These are phyloP conservation scores for Psettodes erumei DNA, from an alignment of 2,113 vertebrate genomes.

Conservation along the genomic window DNA sequence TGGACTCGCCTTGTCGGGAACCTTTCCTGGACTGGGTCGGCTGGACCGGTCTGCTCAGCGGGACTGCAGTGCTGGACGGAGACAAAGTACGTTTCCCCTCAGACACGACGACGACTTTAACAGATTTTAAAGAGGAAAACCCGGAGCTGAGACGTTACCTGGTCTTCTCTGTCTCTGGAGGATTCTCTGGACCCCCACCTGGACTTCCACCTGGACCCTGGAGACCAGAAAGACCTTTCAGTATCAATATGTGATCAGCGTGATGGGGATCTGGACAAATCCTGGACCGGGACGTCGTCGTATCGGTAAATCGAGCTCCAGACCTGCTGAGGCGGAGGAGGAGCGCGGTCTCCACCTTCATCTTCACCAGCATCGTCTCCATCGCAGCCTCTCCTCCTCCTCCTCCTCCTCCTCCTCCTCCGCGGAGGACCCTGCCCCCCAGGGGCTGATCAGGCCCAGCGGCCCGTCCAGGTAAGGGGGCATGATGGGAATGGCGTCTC, in stretches of 20 bases:
- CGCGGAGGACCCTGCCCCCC: conserved; percentile 41
- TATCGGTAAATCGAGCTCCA: too few species aligned
- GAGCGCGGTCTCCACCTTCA: background rate
- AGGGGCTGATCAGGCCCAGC: conserved; percentile 39
- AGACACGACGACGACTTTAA: background rate
- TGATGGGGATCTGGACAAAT: too few species aligned
- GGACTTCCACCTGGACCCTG: conserved; percentile 24
- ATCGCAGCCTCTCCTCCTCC: conserved; percentile 24
- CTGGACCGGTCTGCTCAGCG: fast-evolving
- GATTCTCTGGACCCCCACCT: background rate
- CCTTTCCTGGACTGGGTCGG: fast-evolving
- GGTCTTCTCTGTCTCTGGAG: background rate
- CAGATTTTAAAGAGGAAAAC: background rate
- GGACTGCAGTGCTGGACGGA: background rate
- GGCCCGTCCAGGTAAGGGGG: conserved; percentile 73
- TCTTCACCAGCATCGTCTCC: background rate
- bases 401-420: conserved; percentile 51
- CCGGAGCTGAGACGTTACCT: conserved; percentile 6
- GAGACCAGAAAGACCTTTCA: background rate
- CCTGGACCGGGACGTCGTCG: too few species aligned
- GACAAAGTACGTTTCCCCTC: background rate
- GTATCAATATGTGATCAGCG: background rate
- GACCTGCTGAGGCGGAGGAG: conserved; percentile 24
- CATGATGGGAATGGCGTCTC: conserved; percentile 82
- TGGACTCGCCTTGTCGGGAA: background rate